These are phyloP conservation scores for Cosmopolites sordidus DNA, from an alignment of 2,888 invertebrate species.

Conservation along the genomic window DNA sequence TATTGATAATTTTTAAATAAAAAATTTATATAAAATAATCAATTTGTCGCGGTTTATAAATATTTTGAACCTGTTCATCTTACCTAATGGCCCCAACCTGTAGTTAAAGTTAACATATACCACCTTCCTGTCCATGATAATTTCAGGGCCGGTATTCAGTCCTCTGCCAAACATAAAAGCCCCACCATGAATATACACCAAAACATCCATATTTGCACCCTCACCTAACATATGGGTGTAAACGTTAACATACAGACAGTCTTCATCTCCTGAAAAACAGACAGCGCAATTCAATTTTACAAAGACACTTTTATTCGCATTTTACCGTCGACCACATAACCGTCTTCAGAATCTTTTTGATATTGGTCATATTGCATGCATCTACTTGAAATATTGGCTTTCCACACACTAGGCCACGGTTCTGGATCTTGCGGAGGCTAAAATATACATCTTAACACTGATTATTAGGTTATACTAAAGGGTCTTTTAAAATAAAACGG, in stretches of 20 bases:
- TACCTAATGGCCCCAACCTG: conserved; percentile 65
- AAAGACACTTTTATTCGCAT: background rate
- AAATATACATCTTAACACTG: background rate
- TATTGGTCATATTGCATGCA: conserved; percentile 45
- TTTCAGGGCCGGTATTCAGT: conserved; percentile 52
- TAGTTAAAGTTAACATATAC: conserved; percentile 68
- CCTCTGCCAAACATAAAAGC: conserved; percentile 67
- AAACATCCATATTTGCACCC: conserved; percentile 54
- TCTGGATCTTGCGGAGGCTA: conserved; percentile 52
- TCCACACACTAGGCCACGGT: conserved; percentile 62
- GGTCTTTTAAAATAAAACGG: too few species aligned
- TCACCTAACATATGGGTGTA: conserved; percentile 53
- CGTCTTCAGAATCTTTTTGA: conserved; percentile 23
- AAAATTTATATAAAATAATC: too few species aligned
- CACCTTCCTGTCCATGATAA: conserved; percentile 61
- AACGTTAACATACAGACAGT: conserved; percentile 64
- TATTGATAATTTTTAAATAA: too few species aligned
- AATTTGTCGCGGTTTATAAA: too few species aligned
- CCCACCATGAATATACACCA: conserved; percentile 65
- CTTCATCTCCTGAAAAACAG: conserved; percentile 55
- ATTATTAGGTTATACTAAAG: too few species aligned
- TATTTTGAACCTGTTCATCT: background rate
- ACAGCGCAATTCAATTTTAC: background rate
- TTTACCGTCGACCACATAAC: conserved; percentile 29
- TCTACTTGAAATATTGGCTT: conserved; percentile 55